These are phyloP conservation scores for Sebastes taczanowskii DNA, from an alignment of 2,797 vertebrate species.

Conservation along the genomic window DNA sequence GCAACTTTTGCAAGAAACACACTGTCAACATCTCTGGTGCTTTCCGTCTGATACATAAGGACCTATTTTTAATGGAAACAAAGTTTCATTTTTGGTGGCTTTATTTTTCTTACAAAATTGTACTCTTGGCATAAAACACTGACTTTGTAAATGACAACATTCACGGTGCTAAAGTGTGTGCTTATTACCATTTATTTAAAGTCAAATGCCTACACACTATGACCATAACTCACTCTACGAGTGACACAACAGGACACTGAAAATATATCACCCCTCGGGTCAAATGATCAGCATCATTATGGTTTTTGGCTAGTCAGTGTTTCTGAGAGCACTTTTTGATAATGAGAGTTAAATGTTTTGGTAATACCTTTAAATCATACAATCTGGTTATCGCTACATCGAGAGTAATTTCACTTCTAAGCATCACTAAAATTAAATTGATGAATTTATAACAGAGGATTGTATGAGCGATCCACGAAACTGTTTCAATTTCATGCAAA, in stretches of 20 bases:
- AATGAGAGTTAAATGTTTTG: conserved; percentile 80
- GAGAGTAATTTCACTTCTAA: conserved; percentile 67
- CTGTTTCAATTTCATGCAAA: conserved; percentile 79
- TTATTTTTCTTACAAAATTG: conserved; percentile 74
- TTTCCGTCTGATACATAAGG: conserved; percentile 83
- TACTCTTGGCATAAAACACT: conserved; percentile 87
- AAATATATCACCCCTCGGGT: conserved; percentile 71
- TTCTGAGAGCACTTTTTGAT: conserved; percentile 89
- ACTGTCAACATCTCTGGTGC: conserved; percentile 89
- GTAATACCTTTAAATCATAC: conserved; percentile 77
- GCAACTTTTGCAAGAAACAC: conserved; percentile 77
- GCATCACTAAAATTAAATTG: conserved; percentile 73
- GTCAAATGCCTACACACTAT: conserved; percentile 85
- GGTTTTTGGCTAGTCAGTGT: conserved; percentile 81
- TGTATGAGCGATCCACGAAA: conserved; percentile 69
- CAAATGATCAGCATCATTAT: conserved; percentile 78
- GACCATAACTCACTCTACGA: conserved; percentile 71
- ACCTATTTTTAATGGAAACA: conserved; percentile 90
- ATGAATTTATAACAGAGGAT: conserved; percentile 65
- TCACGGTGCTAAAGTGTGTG: conserved; percentile 92
- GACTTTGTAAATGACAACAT: conserved; percentile 87
- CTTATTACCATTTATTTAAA: conserved; percentile 79
- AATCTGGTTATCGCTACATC: conserved; percentile 49
- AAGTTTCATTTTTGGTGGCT: conserved; percentile 75
- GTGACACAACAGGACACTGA: conserved; percentile 54